Evolutionary conservation across 1,140 invertebrate species (phyloP), one percentile per base, ranked within the genome.

Genomic region (Pissodes strobi): DNA sequence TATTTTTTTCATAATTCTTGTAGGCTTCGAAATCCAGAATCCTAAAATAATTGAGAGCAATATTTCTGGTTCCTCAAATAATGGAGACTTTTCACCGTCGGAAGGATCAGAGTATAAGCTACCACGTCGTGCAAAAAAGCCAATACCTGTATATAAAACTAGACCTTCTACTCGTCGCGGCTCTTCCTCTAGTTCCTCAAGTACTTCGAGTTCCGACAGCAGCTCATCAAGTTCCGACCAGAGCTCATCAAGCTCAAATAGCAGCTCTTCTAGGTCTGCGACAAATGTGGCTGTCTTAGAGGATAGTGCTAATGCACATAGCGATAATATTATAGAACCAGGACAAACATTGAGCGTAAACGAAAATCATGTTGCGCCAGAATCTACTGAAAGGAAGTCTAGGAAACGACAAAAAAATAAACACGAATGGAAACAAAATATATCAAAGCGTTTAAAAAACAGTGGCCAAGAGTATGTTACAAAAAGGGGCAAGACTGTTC

Each of bases 61-160:
- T 49, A 49, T 25, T 49, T 49, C 46, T 49, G 46, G 46, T 49
- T 49, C 46, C n/a, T n/a, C n/a, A n/a, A n/a, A n/a, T n/a, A n/a
- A n/a, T n/a, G n/a, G n/a, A n/a, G n/a, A n/a, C n/a, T n/a, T n/a
- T n/a, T n/a, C 21, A n/a, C 46, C 23, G 10, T 34, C 30, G 15
- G n/a, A 37, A 27, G 23, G 49, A 30, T 53, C 23, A 53, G 30
- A 53, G 13, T 53, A 53, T 53, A 27, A 53, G 23, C 23, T n/a
- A 53, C 43, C 43, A 46, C 21, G 43, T 46, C 21, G 43, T 22
- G 5, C 23, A 53, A 53, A 53, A 53, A n/a, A n/a, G n/a, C n/a
- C n/a, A n/a, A n/a, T n/a, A n/a, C n/a, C n/a, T n/a, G n/a, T n/a
- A n/a, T n/a, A n/a, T n/a, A n/a, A n/a, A n/a, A n/a, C n/a, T n/a